These are phyloP conservation scores for Piscicola geometra DNA, from an alignment of 2,888 invertebrate genomes.

Conservation along the genomic window DNA sequence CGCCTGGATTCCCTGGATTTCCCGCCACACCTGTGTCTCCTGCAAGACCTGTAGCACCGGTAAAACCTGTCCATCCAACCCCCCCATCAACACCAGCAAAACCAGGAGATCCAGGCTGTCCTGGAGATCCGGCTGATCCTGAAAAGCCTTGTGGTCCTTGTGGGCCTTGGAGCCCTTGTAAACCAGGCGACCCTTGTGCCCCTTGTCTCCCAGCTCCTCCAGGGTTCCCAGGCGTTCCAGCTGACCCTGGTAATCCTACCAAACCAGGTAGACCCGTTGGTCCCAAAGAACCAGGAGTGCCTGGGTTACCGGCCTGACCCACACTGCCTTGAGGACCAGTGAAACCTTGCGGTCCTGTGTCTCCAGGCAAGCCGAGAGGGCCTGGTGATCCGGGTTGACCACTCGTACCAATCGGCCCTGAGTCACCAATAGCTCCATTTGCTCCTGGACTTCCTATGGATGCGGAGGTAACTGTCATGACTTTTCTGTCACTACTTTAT, in stretches of 20 bases:
- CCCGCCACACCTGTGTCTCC: constrained; percentile 1
- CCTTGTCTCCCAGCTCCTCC: constrained; percentile 16
- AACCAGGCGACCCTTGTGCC: not conserved
- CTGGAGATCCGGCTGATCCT: constrained; percentile 11
- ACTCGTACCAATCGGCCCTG: constrained; percentile 27
- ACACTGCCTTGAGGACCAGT: constrained; percentile 32
- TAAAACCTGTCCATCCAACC: not conserved
- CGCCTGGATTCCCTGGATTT: constrained; percentile 9
- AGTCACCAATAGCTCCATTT: constrained; percentile 20
- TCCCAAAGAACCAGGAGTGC: not conserved
- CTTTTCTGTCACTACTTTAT: too few relatives aligned
- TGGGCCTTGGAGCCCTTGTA: not conserved
- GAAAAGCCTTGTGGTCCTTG: not conserved
- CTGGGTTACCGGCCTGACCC: constrained; percentile 31
- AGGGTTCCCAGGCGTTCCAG: not conserved
- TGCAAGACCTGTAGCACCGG: not conserved
- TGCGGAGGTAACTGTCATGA: too few relatives aligned
- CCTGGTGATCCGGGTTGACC: constrained; percentile 36
- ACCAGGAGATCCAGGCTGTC: constrained; percentile 15
- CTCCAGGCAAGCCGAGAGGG: constrained; percentile 27
- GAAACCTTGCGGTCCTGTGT: constrained; percentile 32
- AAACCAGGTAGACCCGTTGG: not conserved
- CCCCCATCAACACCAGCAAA: not conserved
- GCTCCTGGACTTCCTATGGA: not conserved
- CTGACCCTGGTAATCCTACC: not conserved